Percentiles rank a stretch among this genome's conserved stretches.
phyloP scores from a whole-genome alignment of 2,888 invertebrate genomes.

The Scaptomyza caliginosa region DNA sequence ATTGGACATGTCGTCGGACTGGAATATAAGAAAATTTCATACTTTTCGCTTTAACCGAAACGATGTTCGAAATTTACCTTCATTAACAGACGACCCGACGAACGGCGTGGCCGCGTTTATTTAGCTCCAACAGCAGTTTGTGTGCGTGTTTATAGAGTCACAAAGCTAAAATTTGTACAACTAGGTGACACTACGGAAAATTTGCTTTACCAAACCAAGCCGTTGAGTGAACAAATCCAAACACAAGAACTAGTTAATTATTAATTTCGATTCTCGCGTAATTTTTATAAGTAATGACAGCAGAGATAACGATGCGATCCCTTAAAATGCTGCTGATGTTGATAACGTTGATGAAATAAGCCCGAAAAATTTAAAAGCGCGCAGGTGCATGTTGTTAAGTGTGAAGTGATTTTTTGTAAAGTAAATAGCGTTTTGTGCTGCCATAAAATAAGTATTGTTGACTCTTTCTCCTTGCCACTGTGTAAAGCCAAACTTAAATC shows the following conservation, averaged over 20 bases:
- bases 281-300: constrained; percentile 25
- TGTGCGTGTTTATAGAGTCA: constrained; percentile 37
- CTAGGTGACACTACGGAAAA: not conserved
- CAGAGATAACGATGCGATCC: constrained; percentile 21
- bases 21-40: constrained; percentile 77
- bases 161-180: constrained; percentile 2
- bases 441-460: constrained; percentile 16
- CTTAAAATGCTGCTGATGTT: constrained; percentile 14
- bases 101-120: constrained; percentile 71
- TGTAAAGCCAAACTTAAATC: constrained; percentile 14
- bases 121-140: constrained; percentile 29
- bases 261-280: constrained; percentile 51
- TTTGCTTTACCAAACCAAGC: constrained; percentile 18
- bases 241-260: constrained; percentile 51
- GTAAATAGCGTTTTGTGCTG: constrained; percentile 15
- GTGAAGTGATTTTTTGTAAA: constrained; percentile 29
- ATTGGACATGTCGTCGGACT: constrained; percentile 45
- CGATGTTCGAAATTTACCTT: constrained; percentile 76
- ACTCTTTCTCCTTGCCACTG: not conserved
- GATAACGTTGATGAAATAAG: constrained; percentile 19
- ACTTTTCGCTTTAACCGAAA: constrained; percentile 74
- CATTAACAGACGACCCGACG: constrained; percentile 79
- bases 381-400: constrained; percentile 40
- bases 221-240: constrained; percentile 1
- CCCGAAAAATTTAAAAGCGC: constrained; percentile 1